Evolutionary conservation across 1,140 invertebrate species (phyloP), one percentile per base, ranked within the genome.

Genomic region (Papilio polyxenes): DNA sequence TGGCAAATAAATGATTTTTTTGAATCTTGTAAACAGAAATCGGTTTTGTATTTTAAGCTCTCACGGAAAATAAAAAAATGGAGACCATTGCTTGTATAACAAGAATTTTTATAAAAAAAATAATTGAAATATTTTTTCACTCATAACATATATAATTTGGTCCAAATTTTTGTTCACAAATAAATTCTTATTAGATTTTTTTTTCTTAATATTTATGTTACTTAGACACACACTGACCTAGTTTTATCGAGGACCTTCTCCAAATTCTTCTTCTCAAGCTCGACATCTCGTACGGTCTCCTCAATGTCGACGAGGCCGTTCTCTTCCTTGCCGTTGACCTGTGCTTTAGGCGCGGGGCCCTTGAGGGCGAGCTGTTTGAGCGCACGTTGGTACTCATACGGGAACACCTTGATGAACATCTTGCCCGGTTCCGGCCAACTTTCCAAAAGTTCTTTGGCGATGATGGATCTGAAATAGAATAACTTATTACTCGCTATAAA

Each of bases 401-500:
- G 99, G 95, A 99, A 99, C 79, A 99, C 98, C 95, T 99, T 99
- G 62, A 99, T 96, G 92, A 99, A 99, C 89, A 97, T 96, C 48
- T 96, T 95, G 10, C 97, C 96, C 59, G 96, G 96, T 83, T 95
- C 95, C 2, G 98, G 96, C 98, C 99, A 99, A 82, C 97, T 96
- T 53, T 96, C 95, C 0, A 99, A 92, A 23, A 99, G 95, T 75
- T 97, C 94, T 85, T 96, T 92, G 23, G 98, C 99, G 80, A 99
- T 96, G 80, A 97, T 89, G 2, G 99, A 99, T 17, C 95, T 95
- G 82, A 62, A 83, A 89, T 31, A 2, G 3, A 65, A 11, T 23
- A 8, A 20, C 3, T 10, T 62, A 44, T 44, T 4, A 51, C 49
- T 51, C 49, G 10, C 13, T 31, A n/a, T n/a, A n/a, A n/a, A n/a